Percentiles rank a stretch among this genome's conserved stretches.
These are phyloP conservation scores for Phengaris alcon DNA, from an alignment of 2,888 invertebrate species.

Conservation along the genomic window DNA sequence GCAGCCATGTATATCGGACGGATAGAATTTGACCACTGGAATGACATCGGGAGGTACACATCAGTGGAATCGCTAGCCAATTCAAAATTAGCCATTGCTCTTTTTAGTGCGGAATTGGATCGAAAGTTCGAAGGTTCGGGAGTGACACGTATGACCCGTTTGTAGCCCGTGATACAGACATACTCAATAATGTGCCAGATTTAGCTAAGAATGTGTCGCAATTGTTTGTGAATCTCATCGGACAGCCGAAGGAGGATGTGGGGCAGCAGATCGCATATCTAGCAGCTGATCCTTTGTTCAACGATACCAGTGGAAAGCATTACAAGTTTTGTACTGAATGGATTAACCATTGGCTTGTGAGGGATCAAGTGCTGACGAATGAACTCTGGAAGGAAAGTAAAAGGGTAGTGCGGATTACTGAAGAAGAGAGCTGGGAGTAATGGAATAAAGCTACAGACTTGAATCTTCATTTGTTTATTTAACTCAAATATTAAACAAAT, in stretches of 20 bases:
- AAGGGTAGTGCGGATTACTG: slow-evolving; percentile 52
- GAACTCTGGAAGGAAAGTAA: slow-evolving; percentile 61
- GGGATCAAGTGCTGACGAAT: slow-evolving; percentile 48
- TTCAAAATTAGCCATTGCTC: slow-evolving; percentile 80
- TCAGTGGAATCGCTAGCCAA: slow-evolving; percentile 53
- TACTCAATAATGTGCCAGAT: slow-evolving; percentile 51
- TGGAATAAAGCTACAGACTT: not conserved
- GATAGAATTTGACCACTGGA: slow-evolving; percentile 64
- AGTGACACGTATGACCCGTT: slow-evolving; percentile 82
- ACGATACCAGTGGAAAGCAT: slow-evolving; percentile 54
- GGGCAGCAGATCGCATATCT: slow-evolving; percentile 58
- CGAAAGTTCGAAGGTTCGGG: slow-evolving; percentile 73
- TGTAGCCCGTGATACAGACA: slow-evolving; percentile 57
- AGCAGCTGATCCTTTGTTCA: slow-evolving; percentile 54
- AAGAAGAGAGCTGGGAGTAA: slow-evolving; percentile 58
- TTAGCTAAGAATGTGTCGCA: slow-evolving; percentile 46
- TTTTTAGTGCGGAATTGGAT: slow-evolving; percentile 81
- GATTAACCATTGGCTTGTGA: slow-evolving; percentile 57
- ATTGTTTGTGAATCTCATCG: slow-evolving; percentile 53
- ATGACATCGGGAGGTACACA: slow-evolving; percentile 56
- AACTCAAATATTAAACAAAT: too few relatives aligned
- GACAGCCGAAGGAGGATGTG: slow-evolving; percentile 59
- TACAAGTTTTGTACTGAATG: slow-evolving; percentile 60
- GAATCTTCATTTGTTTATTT: not conserved
- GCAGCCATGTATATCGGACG: slow-evolving; percentile 74